Base-by-base conservation (phyloP, 2,113 vertebrate genomes). In the Gopherus evgoodei region DNA sequence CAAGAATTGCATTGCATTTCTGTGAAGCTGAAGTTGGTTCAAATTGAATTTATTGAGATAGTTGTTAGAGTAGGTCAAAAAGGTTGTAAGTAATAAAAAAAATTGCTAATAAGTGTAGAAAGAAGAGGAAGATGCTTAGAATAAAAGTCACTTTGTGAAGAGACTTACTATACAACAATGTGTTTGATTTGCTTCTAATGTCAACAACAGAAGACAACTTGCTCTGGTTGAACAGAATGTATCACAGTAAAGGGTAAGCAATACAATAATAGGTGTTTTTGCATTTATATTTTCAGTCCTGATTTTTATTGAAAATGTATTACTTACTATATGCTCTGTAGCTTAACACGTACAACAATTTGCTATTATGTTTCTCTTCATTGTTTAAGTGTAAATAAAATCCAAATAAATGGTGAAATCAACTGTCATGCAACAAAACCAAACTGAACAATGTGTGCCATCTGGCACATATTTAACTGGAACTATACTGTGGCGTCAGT, bases 361-460 rank as follows among this genome's bases (percentile, higher is more conserved):
- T 85, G 57, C 90, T 86, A 14, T 54, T 86, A 13, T 59, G 11
- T 17, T 72, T 11, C 27, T 83, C 83, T 82, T 53, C 72, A 31
- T 14, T 22, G 82, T 27, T 0, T 93, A 93, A 86, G 82, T 21
- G 81, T 1, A 53, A 78, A 2, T 2, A 6, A 54, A 75, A 86
- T 86, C 44, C 53, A 91, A 92, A 88, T 42, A 92, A 92, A 42
- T 93, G 89, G 91, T 92, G 76, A 94, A 91, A 91, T 86, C 91
- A 90, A 1, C 90, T 91, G 93, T 53, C 96, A 96, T 47, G 82
- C 89, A 95, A 6, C 91, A 93, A 56, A 62, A 87, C 90, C 31
- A 82, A 9, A 95, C 91, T 2, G 84, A 21, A 6, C 42, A 84
- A 8, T 0, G 10, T 0, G 79, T 81, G 86, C 95, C 90, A 79